Conservation (phyloP, 2,888 invertebrate species). For the Apomyelois bistriatella region DNA sequence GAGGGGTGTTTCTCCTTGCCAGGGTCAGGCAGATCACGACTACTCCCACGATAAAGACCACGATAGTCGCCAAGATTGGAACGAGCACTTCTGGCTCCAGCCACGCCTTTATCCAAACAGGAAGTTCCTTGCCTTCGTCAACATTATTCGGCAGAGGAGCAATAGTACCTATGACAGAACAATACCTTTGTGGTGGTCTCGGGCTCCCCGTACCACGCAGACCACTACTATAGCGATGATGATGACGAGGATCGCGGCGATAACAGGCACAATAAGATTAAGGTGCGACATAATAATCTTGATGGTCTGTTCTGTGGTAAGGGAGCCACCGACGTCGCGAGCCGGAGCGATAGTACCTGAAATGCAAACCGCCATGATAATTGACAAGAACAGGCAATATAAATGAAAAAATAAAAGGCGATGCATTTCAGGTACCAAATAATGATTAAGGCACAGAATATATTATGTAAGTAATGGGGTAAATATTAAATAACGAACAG, state of each 20-base stretch:
- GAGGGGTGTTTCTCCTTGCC: slow-evolving; percentile 89
- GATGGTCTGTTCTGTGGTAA: slow-evolving; percentile 90
- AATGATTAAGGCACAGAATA: too few relatives aligned
- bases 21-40: slow-evolving; percentile 94
- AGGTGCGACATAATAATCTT: slow-evolving; percentile 93
- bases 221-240: slow-evolving; percentile 96
- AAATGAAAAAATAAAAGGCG: slow-evolving; percentile 38
- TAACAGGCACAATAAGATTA: slow-evolving; percentile 95
- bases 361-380: slow-evolving; percentile 72
- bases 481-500: too few relatives aligned
- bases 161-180: slow-evolving; percentile 83
- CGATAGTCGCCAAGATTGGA: slow-evolving; percentile 92
- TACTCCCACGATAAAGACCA: slow-evolving; percentile 94
- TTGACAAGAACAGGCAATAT: slow-evolving; percentile 2
- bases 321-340: slow-evolving; percentile 86
- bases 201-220: slow-evolving; percentile 92
- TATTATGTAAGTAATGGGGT: too few relatives aligned
- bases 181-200: slow-evolving; percentile 91
- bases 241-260: slow-evolving; percentile 94
- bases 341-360: slow-evolving; percentile 96
- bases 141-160: slow-evolving; percentile 86
- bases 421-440: slow-evolving; percentile 78
- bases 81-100: slow-evolving; percentile 94
- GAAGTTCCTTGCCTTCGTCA: slow-evolving; percentile 75
- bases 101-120: slow-evolving; percentile 91